Conservation (phyloP, 37 sponge, comb jelly and placozoan genomes). For the Tethya wilhelma region DNA sequence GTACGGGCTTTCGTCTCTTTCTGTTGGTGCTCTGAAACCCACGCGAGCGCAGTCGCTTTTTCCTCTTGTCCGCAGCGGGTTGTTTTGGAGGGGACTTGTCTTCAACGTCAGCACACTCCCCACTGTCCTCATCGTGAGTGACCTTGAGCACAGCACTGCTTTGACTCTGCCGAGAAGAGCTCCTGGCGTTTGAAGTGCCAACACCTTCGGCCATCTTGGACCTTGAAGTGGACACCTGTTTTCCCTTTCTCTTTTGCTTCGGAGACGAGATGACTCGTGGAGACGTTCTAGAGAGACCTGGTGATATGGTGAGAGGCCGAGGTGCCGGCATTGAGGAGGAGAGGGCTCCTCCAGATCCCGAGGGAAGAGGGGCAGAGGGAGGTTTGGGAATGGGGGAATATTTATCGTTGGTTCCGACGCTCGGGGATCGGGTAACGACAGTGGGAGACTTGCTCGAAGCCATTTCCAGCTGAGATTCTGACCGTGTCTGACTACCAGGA, state of each 20-base stretch:
- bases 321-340: neutral
- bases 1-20: constrained; percentile 3
- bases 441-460: too few species aligned
- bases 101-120: constrained; percentile 76
- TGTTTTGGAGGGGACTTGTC: constrained; percentile 34
- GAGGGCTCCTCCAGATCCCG: neutral
- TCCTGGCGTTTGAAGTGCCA: neutral
- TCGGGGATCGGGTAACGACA: too few species aligned
- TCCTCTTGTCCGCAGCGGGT: neutral
- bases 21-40: constrained; percentile 7
- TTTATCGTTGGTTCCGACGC: too few species aligned
- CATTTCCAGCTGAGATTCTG: too few species aligned
- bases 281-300: too few species aligned
- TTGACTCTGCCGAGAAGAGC: neutral
- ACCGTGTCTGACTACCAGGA: too few species aligned
- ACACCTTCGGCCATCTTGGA: neutral
- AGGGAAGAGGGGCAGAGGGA: constrained; percentile 9
- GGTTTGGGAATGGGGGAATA: neutral
- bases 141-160: neutral
- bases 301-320: neutral
- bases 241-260: neutral
- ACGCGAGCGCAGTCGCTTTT: constrained; percentile 30
- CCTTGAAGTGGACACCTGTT: neutral
- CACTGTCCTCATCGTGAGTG: constrained; percentile 29
- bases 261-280: neutral